Percentiles rank a stretch among this genome's conserved stretches.
phyloP scores from a whole-genome alignment of 2,888 invertebrate genomes.

The Thyatira batis region DNA sequence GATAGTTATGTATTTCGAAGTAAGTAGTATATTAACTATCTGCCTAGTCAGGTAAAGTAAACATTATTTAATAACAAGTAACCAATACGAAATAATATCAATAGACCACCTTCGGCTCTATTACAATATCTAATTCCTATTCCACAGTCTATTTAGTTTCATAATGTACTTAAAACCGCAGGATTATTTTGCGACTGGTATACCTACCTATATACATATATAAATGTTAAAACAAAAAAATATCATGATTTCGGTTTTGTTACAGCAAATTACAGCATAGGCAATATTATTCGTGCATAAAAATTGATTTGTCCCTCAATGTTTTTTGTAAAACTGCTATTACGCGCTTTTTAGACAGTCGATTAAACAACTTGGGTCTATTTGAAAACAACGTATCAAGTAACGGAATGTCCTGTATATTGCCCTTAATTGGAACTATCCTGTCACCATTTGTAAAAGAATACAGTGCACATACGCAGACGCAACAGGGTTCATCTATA shows the following conservation, averaged over 20 bases:
- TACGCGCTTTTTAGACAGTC: slow-evolving; percentile 7
- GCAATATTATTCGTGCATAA: slow-evolving; percentile 18
- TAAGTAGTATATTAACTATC: too few relatives aligned
- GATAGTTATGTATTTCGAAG: too few relatives aligned
- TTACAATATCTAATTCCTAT: background rate
- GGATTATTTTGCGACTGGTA: background rate
- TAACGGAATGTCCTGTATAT: background rate
- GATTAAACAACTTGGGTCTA: background rate
- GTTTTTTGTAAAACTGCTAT: slow-evolving; percentile 14
- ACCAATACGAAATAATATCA: background rate
- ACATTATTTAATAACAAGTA: too few relatives aligned
- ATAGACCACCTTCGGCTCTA: background rate
- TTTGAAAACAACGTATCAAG: too few relatives aligned
- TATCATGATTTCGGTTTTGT: background rate
- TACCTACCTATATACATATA: background rate
- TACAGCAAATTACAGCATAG: slow-evolving; percentile 11
- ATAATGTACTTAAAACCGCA: background rate
- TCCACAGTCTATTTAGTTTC: background rate
- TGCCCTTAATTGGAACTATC: background rate
- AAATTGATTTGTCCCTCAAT: slow-evolving; percentile 21
- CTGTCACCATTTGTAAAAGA: background rate
- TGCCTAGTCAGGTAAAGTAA: too few relatives aligned
- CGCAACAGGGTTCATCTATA: too few relatives aligned
- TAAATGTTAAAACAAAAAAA: background rate
- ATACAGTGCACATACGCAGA: background rate